These are phyloP conservation scores for Amblyjoppa fuscipennis DNA, from an alignment of 2,888 invertebrate genomes.

Conservation along the genomic window DNA sequence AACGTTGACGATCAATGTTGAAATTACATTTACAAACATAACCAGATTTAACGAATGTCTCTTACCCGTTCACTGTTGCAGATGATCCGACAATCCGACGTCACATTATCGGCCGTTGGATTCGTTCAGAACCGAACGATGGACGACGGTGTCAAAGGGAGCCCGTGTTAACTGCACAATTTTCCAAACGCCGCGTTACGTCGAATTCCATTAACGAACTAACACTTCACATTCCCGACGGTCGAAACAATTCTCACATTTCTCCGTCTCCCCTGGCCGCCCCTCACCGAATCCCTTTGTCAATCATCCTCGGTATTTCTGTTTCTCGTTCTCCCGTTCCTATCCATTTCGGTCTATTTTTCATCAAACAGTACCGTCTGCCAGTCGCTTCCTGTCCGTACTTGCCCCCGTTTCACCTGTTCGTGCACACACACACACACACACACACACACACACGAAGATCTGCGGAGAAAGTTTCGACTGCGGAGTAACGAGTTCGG, in stretches of 20 bases:
- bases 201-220: slow-evolving; percentile 28
- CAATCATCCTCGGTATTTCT: not conserved
- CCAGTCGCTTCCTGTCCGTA: slow-evolving; percentile 29
- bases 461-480: slow-evolving; percentile 44
- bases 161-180: not conserved
- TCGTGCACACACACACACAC: slow-evolving; percentile 1
- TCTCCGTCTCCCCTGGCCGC: slow-evolving; percentile 16
- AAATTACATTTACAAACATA: slow-evolving; percentile 2
- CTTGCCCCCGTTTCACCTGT: slow-evolving; percentile 7
- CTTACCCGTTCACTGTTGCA: slow-evolving; percentile 32
- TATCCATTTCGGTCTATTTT: slow-evolving; percentile 20
- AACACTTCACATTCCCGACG: not conserved
- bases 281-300: slow-evolving; percentile 26
- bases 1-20: slow-evolving; percentile 3
- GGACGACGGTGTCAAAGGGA: slow-evolving; percentile 2
- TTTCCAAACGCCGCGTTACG: slow-evolving; percentile 18
- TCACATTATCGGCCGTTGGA: not conserved
- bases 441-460: slow-evolving; percentile 17
- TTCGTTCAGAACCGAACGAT: slow-evolving; percentile 9
- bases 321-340: slow-evolving; percentile 21
- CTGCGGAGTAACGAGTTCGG: slow-evolving; percentile 64
- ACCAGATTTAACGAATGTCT: not conserved
- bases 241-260: slow-evolving; percentile 39
- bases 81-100: slow-evolving; percentile 13
- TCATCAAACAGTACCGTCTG: slow-evolving; percentile 10